phyloP scores from a whole-genome alignment of 1,140 invertebrate species.

The Dolichoris vasculosae region DNA sequence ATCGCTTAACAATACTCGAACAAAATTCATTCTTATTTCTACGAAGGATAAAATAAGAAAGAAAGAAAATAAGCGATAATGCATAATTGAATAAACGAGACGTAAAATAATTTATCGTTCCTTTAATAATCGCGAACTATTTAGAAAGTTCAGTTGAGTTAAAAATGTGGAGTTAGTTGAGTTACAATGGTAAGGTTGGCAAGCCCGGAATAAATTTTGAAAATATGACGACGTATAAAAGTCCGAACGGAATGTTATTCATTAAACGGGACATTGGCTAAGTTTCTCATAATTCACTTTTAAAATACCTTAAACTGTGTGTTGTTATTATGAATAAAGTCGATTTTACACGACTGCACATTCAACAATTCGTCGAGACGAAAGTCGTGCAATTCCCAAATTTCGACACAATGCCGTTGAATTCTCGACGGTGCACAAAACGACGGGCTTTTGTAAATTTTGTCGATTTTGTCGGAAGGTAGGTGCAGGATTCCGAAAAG shows the following conservation, averaged over 20 bases:
- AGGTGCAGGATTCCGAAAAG: not conserved
- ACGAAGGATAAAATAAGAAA: too few relatives aligned
- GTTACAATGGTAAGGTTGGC: not conserved
- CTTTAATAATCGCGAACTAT: not conserved
- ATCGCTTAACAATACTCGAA: too few relatives aligned
- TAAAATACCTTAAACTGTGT: conserved; percentile 1
- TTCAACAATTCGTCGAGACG: not conserved
- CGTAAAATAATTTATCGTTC: not conserved
- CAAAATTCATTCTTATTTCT: too few relatives aligned
- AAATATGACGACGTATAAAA: not conserved
- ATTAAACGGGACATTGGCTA: not conserved
- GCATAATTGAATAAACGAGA: too few relatives aligned
- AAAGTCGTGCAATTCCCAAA: not conserved
- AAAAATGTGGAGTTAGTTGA: too few relatives aligned
- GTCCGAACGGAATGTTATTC: not conserved
- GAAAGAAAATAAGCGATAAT: not conserved
- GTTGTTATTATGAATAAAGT: not conserved
- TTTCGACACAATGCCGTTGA: not conserved
- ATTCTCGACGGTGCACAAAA: not conserved
- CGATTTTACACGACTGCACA: not conserved
- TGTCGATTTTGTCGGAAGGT: too few relatives aligned
- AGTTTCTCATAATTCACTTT: not conserved
- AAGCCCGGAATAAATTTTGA: not conserved
- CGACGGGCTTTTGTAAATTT: not conserved
- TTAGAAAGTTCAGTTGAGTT: not conserved